These are phyloP conservation scores for Perca fluviatilis DNA, from an alignment of 2,113 vertebrate genomes.

Conservation along the genomic window DNA sequence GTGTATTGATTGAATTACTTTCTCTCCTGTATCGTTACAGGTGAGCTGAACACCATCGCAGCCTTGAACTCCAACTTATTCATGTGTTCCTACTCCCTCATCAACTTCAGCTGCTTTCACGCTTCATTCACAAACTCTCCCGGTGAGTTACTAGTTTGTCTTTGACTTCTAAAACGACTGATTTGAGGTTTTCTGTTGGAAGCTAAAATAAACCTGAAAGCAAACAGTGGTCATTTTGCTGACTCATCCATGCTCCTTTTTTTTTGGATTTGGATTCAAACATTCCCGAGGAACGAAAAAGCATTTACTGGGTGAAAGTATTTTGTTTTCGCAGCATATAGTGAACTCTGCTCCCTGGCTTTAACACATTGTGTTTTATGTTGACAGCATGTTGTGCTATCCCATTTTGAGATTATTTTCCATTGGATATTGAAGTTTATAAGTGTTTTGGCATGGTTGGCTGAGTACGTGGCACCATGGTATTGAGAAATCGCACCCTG, in stretches of 20 bases:
- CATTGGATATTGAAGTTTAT: too few relatives aligned
- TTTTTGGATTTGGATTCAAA: too few relatives aligned
- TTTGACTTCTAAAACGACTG: background rate
- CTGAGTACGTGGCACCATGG: too few relatives aligned
- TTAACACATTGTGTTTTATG: too few relatives aligned
- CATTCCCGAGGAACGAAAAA: too few relatives aligned
- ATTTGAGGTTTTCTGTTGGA: background rate
- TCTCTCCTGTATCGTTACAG: constrained; percentile 54
- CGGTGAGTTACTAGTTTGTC: constrained; percentile 64
- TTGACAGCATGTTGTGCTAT: too few relatives aligned
- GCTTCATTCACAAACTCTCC: constrained; percentile 85
- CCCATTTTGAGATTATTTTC: too few relatives aligned
- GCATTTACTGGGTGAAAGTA: too few relatives aligned
- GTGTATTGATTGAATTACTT: background rate
- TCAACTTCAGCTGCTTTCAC: constrained; percentile 88
- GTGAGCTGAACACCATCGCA: constrained; percentile 81
- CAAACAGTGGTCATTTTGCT: background rate
- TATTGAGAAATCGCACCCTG: too few relatives aligned
- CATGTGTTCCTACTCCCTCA: constrained; percentile 85
- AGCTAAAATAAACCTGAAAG: background rate
- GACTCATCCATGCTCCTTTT: background rate
- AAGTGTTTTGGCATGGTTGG: too few relatives aligned
- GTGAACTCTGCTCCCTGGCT: too few relatives aligned
- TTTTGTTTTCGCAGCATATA: too few relatives aligned
- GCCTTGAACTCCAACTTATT: constrained; percentile 87